These are phyloP conservation scores for Callinectes sapidus DNA, from an alignment of 2,888 invertebrate genomes.

Conservation along the genomic window DNA sequence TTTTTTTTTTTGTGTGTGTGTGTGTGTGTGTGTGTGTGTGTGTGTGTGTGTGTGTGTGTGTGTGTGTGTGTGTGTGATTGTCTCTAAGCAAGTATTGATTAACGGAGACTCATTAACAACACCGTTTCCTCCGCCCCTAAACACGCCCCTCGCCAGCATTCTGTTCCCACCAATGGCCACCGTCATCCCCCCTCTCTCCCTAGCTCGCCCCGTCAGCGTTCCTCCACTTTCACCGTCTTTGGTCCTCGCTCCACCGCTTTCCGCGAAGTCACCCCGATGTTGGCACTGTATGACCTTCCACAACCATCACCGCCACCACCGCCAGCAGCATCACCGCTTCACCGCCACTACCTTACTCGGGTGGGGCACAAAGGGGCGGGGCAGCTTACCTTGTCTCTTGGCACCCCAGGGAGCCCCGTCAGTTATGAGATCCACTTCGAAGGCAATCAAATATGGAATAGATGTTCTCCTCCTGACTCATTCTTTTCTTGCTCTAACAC, in stretches of 20 bases:
- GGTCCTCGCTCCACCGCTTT: not conserved
- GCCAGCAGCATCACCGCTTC: not conserved
- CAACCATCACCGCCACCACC: not conserved
- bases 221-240: not conserved
- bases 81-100: not conserved
- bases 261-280: constrained; percentile 11
- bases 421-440: not conserved
- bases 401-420: not conserved
- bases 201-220: not conserved
- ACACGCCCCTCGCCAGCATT: not conserved
- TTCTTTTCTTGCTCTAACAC: not conserved
- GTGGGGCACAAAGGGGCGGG: not conserved
- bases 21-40: not conserved
- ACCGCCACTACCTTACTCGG: constrained; percentile 6
- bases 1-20: not conserved
- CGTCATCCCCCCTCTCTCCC: not conserved
- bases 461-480: not conserved
- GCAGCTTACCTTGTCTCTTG: not conserved
- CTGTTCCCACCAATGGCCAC: not conserved
- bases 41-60: constrained; percentile 6
- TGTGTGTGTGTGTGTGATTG: not conserved
- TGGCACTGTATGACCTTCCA: not conserved
- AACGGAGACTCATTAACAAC: not conserved
- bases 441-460: constrained; percentile 19
- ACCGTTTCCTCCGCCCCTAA: not conserved